Base-by-base conservation (phyloP, 1,140 invertebrate species). In the Potamilus streckersoni region DNA sequence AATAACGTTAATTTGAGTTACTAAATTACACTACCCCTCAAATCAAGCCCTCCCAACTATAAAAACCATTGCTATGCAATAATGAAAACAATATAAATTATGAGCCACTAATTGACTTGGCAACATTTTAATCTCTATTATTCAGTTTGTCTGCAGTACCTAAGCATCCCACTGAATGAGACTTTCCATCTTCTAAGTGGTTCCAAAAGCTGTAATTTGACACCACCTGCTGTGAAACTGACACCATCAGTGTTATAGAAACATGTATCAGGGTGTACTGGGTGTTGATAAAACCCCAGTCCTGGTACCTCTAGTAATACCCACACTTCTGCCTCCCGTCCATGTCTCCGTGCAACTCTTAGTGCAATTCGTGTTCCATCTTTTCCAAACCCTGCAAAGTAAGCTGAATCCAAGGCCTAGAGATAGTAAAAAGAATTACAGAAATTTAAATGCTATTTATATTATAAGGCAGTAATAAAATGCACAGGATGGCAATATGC, bases 141-240 rank as follows among this genome's bases (percentile, higher is more conserved):
- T 49, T 49, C 38, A 49, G 38, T 49, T 8, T 49, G 38, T 8
- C 38, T 49, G 38, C 38, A 49, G 38, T 80, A 89, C 76, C 88
- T 91, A 11, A 93, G 80, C 4, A 92, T 79, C 5, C 93, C 93
- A 83, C 93, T 94, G 83, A 91, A 94, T 60, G 91, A 82, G 56
- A 94, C 89, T 79, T 92, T 91, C 87, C 92, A 91, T 62, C 89
- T 86, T 74, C 84, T 76, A 77, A 91, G 87, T 0, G 91, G 86
- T 78, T 93, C 91, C 20, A 93, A 83, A 3, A 91, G 78, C 74
- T 92, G 89, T 70, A 93, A 87, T 73, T 90, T 92, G 19, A 94
- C 84, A 6, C 92, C 92, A 2, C 85, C 90, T 15, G 91, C 91
- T 49, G 86, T 89, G 92, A 92, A 93, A n/a, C 75, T 82, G 6